Evolutionary conservation across 1,140 invertebrate genomes (phyloP).

Genomic region (Cotesia chilonis): DNA sequence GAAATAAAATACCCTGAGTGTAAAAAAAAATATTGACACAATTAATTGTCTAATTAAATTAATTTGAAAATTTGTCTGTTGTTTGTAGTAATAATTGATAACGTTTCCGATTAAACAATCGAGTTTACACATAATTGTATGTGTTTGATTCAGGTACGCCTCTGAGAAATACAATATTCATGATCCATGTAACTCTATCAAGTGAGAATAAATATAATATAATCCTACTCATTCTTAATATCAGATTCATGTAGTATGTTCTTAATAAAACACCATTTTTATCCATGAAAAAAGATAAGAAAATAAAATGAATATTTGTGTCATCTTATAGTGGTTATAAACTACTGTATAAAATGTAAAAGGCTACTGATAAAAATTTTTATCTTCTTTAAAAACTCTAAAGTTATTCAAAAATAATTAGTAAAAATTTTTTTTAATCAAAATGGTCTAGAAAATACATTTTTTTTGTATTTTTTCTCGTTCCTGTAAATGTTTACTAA

Average conservation of each 20-base stretch:
- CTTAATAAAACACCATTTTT: constrained; percentile 2
- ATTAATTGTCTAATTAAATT: too few species aligned
- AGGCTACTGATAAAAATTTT: neutral
- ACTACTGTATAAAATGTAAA: too few species aligned
- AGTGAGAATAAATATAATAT: constrained; percentile 37
- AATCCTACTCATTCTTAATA: constrained; percentile 23
- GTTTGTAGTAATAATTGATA: constrained; percentile 14
- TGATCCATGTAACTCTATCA: constrained; percentile 42
- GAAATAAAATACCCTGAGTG: constrained; percentile 88
- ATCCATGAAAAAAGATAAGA: too few species aligned
- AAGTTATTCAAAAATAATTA: neutral
- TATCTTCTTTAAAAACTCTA: neutral
- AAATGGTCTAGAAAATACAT: neutral
- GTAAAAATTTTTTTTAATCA: neutral
- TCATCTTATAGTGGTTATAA: neutral
- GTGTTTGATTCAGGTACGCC: neutral
- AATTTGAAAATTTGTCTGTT: too few species aligned
- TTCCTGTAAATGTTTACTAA: constrained; percentile 2
- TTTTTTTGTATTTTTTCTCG: neutral
- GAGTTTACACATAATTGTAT: neutral
- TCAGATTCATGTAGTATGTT: neutral
- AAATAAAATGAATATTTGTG: too few species aligned
- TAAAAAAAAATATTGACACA: constrained; percentile 23
- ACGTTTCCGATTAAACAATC: constrained; percentile 1
- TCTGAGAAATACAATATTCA: constrained; percentile 33